phyloP scores from a whole-genome alignment of 2,113 vertebrate genomes.

The Anguilla japonica region DNA sequence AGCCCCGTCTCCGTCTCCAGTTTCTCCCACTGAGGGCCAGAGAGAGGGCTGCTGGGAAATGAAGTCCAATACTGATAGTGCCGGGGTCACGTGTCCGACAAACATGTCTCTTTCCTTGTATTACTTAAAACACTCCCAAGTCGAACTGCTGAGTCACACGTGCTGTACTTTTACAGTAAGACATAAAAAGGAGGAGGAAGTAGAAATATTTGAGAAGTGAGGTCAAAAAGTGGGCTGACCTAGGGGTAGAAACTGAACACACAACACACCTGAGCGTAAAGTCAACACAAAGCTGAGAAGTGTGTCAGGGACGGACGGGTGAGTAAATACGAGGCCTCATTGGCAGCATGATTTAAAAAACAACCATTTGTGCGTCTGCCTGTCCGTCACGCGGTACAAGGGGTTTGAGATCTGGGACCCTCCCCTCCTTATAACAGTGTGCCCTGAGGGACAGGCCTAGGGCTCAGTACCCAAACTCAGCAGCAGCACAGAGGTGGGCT shows the following conservation, averaged over 20 bases:
- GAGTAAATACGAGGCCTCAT: background rate
- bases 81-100: background rate
- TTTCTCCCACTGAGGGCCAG: background rate
- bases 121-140: background rate
- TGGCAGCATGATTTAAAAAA: too few species aligned
- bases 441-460: background rate
- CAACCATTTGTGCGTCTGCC: background rate
- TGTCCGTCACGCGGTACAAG: background rate
- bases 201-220: background rate
- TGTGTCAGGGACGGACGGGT: background rate
- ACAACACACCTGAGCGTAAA: background rate
- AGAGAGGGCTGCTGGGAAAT: background rate
- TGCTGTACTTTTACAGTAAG: background rate
- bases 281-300: background rate
- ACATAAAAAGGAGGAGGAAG: background rate
- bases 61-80: background rate
- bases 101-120: background rate
- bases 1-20: background rate
- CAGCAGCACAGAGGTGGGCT: background rate
- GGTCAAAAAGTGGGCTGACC: background rate
- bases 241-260: background rate
- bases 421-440: background rate
- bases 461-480: background rate
- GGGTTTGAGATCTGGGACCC: background rate
- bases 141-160: background rate